Evolutionary conservation across 1,140 invertebrate species (phyloP), one percentile per base, ranked within the genome.

Genomic region (Plectrocnemia conspersa): DNA sequence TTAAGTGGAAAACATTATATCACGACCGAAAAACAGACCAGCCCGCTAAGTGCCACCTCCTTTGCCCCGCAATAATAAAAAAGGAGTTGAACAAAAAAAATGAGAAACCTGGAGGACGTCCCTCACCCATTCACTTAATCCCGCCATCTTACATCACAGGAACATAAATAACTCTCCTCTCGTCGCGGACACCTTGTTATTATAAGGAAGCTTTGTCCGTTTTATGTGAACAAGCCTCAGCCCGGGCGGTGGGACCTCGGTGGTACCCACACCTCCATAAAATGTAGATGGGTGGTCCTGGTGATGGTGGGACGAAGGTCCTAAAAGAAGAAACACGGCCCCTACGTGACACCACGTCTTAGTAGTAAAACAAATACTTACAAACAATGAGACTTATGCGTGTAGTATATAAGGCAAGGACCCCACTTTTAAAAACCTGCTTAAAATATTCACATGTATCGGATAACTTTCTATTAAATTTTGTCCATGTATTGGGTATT

Each of bases 351-450:
- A 25, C 25, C 49, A 52, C 49, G 49, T 52, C 16, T 16, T 10
- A 9, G 49, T 52, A 15, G 49, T 52, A 52, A 52, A 52, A 52
- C 38, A 52, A 41, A 41, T 25, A 38, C 36, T 35, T 7, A 24
- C 49, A 52, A 52, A 52, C 49, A 52, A 52, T 50, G 22, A 29
- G 32, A 50, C 42, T 23, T 45, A 45, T 23, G 25, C 44, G 24
- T 47, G 33, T 27, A 47, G 23, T n/a, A n/a, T n/a, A n/a, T n/a
- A n/a, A n/a, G n/a, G n/a, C n/a, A n/a, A n/a, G n/a, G n/a, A n/a
- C n/a, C n/a, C n/a, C n/a, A n/a, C n/a, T n/a, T n/a, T n/a, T n/a
- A n/a, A n/a, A n/a, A n/a, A n/a, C n/a, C n/a, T n/a, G n/a, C n/a
- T n/a, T n/a, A n/a, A n/a, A n/a, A n/a, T n/a, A n/a, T n/a, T n/a